Conservation (phyloP, 2,888 invertebrate species). For the Ormyrus thymus region DNA sequence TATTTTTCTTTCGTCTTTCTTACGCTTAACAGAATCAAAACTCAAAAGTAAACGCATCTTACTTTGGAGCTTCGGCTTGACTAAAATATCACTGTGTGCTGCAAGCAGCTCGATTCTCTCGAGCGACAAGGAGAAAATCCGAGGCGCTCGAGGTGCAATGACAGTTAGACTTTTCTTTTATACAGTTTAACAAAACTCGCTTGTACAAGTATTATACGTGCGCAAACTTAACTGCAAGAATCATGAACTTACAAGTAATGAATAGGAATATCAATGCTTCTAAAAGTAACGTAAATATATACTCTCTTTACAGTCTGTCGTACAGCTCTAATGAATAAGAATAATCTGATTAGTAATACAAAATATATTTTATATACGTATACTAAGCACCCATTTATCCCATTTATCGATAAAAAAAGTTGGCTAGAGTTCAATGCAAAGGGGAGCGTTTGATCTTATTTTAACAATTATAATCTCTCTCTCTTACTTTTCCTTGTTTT, state of each 20-base stretch:
- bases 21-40: constrained; percentile 10
- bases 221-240: constrained; percentile 14
- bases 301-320: constrained; percentile 1
- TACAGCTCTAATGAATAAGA: constrained; percentile 26
- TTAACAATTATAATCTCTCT: constrained; percentile 2
- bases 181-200: constrained; percentile 14
- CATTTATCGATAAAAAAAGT: constrained; percentile 5
- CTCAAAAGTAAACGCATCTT: constrained; percentile 24
- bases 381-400: not conserved
- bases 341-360: constrained; percentile 13
- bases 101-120: constrained; percentile 22
- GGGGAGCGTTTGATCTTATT: constrained; percentile 15
- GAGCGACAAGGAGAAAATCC: not conserved
- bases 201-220: constrained; percentile 1
- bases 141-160: not conserved
- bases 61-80: constrained; percentile 29
- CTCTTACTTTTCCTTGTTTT: constrained; percentile 3
- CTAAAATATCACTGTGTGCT: constrained; percentile 40
- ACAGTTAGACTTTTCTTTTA: constrained; percentile 17
- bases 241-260: constrained; percentile 18
- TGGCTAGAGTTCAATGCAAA: constrained; percentile 29
- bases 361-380: constrained; percentile 12
- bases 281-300: constrained; percentile 2
- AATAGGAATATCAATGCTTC: constrained; percentile 11
- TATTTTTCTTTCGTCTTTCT: not conserved